Evolutionary conservation across 2,113 vertebrate species (phyloP), one percentile per base, ranked within the genome.

Genomic region (Antennarius striatus): DNA sequence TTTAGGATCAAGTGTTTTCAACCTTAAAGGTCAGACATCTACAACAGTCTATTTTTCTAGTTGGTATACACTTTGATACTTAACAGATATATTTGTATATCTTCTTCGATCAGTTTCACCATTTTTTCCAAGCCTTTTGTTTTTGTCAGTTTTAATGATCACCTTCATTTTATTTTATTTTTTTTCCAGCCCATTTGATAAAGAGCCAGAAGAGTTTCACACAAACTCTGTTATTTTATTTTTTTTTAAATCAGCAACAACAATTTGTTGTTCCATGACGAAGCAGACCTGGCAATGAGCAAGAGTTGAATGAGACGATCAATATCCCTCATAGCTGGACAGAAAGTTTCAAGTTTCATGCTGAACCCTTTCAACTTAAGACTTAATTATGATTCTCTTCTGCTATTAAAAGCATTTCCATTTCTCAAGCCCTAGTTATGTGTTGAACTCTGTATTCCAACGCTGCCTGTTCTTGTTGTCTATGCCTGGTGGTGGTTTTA

Each of bases 391-490:
- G 22, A 22, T 22, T 22, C 22, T 22, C 22, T 22, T 22, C 22
- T 22, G 22, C 22, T 22, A 22, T 22, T 22, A 22, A 22, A 22
- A 22, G 10, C 12, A 52, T 52, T n/a, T 56, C 22, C 14, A 15
- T 36, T 71, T 71, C 57, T 54, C 10, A 50, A 58, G 22, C 53
- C n/a, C 28, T 15, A 62, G 62, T 55, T 32, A 45, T 12, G 22
- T 39, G 16, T 14, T 48, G 28, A 22, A 30, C 63, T 47, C 51
- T 62, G 40, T 61, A 55, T 45, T 67, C 22, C 22, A 22, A 32
- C 56, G 12, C 30, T 59, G 43, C 47, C 47, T 50, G 17, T 51
- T 68, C 60, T 63, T 6, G 30, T 45, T 40, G 48, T 46, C 57
- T 10, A 48, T 17, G 46, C 70, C 80, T 22, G 22, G 22, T 22